A percentile compares a stretch with the other conserved stretches of the same genome.
These are phyloP conservation scores for Drepanosiphum platanoidis DNA, from an alignment of 2,888 invertebrate species.

Conservation along the genomic window DNA sequence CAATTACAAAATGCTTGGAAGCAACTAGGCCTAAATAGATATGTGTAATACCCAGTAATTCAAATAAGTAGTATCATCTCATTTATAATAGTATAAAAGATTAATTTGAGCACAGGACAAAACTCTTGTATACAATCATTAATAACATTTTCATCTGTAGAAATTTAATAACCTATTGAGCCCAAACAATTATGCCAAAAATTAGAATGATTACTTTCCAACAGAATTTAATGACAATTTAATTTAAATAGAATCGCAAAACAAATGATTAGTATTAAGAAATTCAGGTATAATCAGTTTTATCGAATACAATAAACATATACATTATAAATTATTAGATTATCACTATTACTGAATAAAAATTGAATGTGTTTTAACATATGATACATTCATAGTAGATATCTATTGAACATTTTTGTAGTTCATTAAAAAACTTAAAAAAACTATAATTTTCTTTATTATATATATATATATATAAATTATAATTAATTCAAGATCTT, in stretches of 20 bases:
- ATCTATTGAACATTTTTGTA: constrained; percentile 4
- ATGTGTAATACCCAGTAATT: too few species aligned
- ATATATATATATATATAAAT: constrained; percentile 40
- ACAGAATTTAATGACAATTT: neutral
- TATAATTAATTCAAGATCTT: constrained; percentile 54
- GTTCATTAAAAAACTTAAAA: constrained; percentile 20
- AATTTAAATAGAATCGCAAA: neutral
- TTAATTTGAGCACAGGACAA: neutral
- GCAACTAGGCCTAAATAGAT: too few species aligned
- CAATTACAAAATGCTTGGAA: too few species aligned
- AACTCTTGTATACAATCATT: too few species aligned
- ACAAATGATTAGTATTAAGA: neutral
- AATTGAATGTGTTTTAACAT: neutral
- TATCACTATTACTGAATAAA: neutral
- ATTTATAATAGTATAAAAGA: neutral
- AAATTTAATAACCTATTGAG: too few species aligned
- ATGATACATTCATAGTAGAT: constrained; percentile 2
- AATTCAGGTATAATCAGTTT: neutral
- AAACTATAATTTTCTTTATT: neutral
- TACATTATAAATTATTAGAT: too few species aligned
- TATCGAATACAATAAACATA: neutral
- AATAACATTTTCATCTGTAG: too few species aligned
- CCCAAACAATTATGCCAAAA: neutral
- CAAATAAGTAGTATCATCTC: too few species aligned
- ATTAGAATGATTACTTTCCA: neutral